Conservation (phyloP, 2,888 invertebrate genomes). For the Melipona bicolor region DNA sequence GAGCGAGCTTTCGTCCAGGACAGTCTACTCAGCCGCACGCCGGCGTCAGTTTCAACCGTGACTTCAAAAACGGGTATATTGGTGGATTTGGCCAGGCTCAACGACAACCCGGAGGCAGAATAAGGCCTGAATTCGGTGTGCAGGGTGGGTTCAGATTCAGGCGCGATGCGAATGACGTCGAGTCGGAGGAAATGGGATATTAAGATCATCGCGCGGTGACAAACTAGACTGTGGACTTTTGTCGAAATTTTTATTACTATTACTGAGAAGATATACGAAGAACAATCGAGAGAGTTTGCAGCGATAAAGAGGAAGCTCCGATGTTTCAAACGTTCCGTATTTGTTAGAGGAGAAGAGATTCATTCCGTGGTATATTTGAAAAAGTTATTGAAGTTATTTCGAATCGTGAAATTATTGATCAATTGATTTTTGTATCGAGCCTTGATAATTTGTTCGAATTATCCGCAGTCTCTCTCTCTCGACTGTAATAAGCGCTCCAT, state of each 20-base stretch:
- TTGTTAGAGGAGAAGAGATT: no score
- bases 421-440: no score
- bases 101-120: conserved; percentile 30
- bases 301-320: no score
- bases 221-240: not conserved
- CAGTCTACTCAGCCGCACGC: conserved; percentile 57
- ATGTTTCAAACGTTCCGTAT: no score
- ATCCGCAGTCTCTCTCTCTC: no score
- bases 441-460: no score
- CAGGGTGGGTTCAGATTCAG: conserved; percentile 41
- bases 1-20: conserved; percentile 54
- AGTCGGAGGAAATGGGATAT: not conserved
- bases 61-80: conserved; percentile 62
- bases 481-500: no score
- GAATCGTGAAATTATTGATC: no score
- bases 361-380: no score
- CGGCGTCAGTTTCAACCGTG: conserved; percentile 62
- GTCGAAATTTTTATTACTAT: not conserved
- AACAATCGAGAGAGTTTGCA: no score
- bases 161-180: conserved; percentile 16
- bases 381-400: no score
- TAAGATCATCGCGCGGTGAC: not conserved
- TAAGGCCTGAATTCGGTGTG: conserved; percentile 24
- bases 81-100: conserved; percentile 61
- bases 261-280: no score